phyloP scores from a whole-genome alignment of 92 coral and sea anemone species.

The Epizoanthus scotinus region DNA sequence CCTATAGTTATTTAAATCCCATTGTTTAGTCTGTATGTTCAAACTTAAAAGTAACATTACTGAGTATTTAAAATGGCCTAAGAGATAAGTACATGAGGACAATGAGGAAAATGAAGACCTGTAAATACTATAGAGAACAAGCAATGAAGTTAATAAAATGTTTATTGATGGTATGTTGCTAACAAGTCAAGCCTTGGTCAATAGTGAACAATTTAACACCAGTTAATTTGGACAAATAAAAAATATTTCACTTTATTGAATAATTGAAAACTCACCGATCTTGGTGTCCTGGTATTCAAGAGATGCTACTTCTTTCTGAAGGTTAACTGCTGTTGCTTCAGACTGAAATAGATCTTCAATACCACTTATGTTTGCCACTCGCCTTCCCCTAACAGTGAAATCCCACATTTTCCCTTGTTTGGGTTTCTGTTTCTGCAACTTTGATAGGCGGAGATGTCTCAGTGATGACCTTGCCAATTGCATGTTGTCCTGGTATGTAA shows the following conservation, averaged over 20 bases:
- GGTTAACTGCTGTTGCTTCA: background rate
- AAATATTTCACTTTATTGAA: background rate
- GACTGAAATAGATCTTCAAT: background rate
- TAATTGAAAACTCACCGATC: background rate
- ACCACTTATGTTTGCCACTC: slow-evolving; percentile 38
- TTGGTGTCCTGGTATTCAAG: slow-evolving; percentile 5
- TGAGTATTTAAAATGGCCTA: too few relatives aligned
- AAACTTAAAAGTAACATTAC: too few relatives aligned
- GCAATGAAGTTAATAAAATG: background rate
- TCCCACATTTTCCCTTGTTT: slow-evolving; percentile 47
- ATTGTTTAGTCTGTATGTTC: too few relatives aligned
- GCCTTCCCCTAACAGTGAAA: slow-evolving; percentile 41
- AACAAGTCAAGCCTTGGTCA: background rate
- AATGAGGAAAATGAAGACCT: too few relatives aligned
- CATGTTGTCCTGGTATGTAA: slow-evolving; percentile 39
- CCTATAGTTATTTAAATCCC: too few relatives aligned
- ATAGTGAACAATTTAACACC: background rate
- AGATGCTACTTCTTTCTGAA: background rate
- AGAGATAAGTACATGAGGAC: too few relatives aligned
- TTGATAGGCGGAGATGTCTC: slow-evolving; percentile 49
- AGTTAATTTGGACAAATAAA: background rate
- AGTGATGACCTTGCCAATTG: slow-evolving; percentile 30
- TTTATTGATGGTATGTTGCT: background rate
- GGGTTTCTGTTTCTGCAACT: slow-evolving; percentile 41
- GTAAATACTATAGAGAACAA: background rate